Evolutionary conservation across 92 coral and sea anemone genomes (phyloP).

Genomic region (Paragorgia papillata): DNA sequence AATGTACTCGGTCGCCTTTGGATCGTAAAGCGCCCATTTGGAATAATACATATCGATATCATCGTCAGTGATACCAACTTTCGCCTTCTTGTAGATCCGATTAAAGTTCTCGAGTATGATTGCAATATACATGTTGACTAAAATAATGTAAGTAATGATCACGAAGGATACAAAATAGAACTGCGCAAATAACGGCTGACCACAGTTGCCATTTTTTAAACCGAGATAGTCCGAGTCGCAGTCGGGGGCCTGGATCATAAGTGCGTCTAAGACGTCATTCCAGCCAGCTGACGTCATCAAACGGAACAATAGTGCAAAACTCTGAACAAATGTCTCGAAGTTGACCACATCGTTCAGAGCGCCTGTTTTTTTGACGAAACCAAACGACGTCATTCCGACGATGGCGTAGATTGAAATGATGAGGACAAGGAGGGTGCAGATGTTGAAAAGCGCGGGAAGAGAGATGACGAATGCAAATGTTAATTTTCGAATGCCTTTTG

Average conservation of each 20-base stretch:
- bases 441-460: constrained; percentile 85
- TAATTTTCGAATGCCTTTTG: constrained; percentile 87
- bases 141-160: constrained; percentile 72
- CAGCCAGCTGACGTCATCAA: constrained; percentile 98
- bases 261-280: constrained; percentile 85
- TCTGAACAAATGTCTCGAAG: constrained; percentile 85
- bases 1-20: constrained; percentile 81
- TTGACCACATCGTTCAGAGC: constrained; percentile 89
- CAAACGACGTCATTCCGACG: constrained; percentile 95
- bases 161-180: constrained; percentile 72
- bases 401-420: constrained; percentile 86
- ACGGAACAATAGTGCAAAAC: constrained; percentile 82
- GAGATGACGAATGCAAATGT: constrained; percentile 81
- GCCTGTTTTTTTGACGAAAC: constrained; percentile 81
- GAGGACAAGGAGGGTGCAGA: constrained; percentile 86
- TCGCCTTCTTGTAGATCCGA: constrained; percentile 86
- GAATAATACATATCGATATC: constrained; percentile 90
- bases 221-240: constrained; percentile 81
- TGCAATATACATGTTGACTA: constrained; percentile 98
- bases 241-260: constrained; percentile 86
- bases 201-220: constrained; percentile 80
- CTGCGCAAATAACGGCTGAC: constrained; percentile 64
- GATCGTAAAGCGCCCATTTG: constrained; percentile 85
- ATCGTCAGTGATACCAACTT: constrained; percentile 92
- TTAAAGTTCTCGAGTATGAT: constrained; percentile 90